Percentiles rank a stretch among this genome's conserved stretches.
Conservation (phyloP, 2,113 vertebrate genomes). For the Larimichthys polyactis region DNA sequence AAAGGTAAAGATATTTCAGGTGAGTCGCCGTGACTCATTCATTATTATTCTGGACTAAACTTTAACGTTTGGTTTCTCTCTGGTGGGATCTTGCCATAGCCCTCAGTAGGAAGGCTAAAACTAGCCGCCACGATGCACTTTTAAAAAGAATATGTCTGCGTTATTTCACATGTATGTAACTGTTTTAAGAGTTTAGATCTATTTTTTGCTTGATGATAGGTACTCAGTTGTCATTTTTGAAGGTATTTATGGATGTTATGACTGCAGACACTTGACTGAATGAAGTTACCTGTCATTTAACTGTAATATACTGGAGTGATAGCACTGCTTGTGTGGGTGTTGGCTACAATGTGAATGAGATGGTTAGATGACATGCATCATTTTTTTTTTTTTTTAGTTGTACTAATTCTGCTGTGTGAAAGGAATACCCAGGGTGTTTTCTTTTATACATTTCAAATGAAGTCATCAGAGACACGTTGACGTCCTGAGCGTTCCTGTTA, state of each 20-base stretch:
- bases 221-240: constrained; percentile 52
- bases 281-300: constrained; percentile 36
- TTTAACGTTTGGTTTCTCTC: constrained; percentile 22
- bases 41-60: constrained; percentile 31
- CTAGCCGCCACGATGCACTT: constrained; percentile 71
- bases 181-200: constrained; percentile 28
- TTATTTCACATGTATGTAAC: constrained; percentile 52
- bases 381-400: constrained; percentile 32
- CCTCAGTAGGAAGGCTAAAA: constrained; percentile 21
- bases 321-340: constrained; percentile 25
- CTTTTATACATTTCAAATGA: constrained; percentile 56
- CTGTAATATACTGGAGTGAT: constrained; percentile 25
- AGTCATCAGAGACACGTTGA: constrained; percentile 51
- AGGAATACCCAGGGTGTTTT: constrained; percentile 2
- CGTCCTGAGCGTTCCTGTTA: not conserved
- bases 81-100: constrained; percentile 7
- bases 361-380: not conserved
- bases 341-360: constrained; percentile 53
- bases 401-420: constrained; percentile 32
- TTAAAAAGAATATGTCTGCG: constrained; percentile 36
- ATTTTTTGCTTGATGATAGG: constrained; percentile 40
- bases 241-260: constrained; percentile 55
- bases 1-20: constrained; percentile 19
- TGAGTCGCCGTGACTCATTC: not conserved
- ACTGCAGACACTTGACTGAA: constrained; percentile 32